phyloP scores from a whole-genome alignment of 2,113 vertebrate species.

The Cepphus grylle region DNA sequence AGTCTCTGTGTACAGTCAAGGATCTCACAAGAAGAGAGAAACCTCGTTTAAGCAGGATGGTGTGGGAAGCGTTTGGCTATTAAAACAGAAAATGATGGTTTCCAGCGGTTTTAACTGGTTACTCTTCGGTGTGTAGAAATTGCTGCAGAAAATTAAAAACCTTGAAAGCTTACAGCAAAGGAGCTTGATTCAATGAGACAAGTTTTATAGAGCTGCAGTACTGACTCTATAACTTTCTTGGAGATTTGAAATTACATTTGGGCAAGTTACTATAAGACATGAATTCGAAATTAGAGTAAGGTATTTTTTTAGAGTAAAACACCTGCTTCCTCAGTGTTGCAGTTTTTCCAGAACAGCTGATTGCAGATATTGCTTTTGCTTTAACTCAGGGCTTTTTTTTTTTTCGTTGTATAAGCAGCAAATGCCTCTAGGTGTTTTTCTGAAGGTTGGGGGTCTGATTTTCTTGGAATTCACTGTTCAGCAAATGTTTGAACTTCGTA shows the following conservation, averaged over 20 bases:
- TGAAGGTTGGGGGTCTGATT: background rate
- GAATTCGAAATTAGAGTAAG: slow-evolving; percentile 31
- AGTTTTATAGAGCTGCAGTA: slow-evolving; percentile 24
- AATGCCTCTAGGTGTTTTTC: background rate
- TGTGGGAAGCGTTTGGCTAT: slow-evolving; percentile 24
- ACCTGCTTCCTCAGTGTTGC: background rate
- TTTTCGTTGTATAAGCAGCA: background rate
- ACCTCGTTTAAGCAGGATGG: slow-evolving; percentile 33
- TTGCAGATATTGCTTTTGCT: background rate
- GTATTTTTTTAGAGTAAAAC: background rate
- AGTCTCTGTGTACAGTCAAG: background rate
- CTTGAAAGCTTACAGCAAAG: slow-evolving; percentile 19
- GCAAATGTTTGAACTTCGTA: background rate
- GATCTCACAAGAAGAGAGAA: background rate
- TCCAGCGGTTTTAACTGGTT: slow-evolving; percentile 7
- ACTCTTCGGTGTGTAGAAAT: background rate
- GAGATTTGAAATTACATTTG: slow-evolving; percentile 39
- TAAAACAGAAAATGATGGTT: slow-evolving; percentile 23
- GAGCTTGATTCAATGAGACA: slow-evolving; percentile 20
- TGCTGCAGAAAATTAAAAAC: slow-evolving; percentile 50
- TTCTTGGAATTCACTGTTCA: background rate
- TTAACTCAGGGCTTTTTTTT: background rate
- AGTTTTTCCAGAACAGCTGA: background rate
- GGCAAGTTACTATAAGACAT: background rate
- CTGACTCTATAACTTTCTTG: background rate